Conservation (phyloP, 1,140 invertebrate genomes). For the Diachasmimorpha longicaudata region DNA sequence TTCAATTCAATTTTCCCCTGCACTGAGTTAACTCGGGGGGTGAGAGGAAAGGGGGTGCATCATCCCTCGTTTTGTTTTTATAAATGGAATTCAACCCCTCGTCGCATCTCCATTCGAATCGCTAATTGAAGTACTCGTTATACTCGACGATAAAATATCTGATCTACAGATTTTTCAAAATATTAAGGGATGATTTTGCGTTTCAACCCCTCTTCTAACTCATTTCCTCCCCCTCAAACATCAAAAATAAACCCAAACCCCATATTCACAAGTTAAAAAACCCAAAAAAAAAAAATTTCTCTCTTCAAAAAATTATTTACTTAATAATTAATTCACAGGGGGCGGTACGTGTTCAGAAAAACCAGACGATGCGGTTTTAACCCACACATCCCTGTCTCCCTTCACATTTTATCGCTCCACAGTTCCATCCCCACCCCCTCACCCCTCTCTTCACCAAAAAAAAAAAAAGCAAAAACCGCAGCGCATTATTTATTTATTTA, state of each 20-base stretch:
- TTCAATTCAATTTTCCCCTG: constrained; percentile 21
- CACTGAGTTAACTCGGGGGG: neutral
- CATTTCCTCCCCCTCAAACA: too few species aligned
- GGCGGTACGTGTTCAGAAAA: neutral
- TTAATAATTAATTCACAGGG: neutral
- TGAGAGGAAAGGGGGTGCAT: too few species aligned
- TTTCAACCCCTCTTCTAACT: too few species aligned
- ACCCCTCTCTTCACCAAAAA: neutral
- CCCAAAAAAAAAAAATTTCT: neutral
- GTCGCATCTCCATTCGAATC: neutral
- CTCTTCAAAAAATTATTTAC: neutral
- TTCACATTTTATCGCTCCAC: neutral
- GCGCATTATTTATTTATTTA: neutral
- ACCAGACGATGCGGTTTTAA: neutral
- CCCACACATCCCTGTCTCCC: neutral
- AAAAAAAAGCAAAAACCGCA: too few species aligned
- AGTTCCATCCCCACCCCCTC: neutral
- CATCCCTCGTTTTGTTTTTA: neutral
- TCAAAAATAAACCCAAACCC: neutral
- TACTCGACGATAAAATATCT: neutral
- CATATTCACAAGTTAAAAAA: neutral
- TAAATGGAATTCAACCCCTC: neutral
- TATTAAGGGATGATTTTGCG: neutral
- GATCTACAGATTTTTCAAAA: neutral
- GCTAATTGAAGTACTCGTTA: neutral